These are phyloP conservation scores for Delia radicum DNA, from an alignment of 1,140 invertebrate genomes.

Conservation along the genomic window DNA sequence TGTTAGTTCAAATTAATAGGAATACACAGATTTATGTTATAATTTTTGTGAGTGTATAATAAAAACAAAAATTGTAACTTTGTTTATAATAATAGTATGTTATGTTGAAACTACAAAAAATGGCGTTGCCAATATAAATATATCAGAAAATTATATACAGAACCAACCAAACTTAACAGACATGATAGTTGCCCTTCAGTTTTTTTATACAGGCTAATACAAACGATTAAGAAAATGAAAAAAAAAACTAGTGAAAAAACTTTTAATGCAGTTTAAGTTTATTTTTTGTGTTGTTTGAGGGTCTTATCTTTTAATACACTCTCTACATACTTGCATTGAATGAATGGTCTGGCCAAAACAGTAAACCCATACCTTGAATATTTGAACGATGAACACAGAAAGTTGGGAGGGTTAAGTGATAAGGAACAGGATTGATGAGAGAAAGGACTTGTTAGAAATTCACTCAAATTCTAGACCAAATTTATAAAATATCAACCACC, in stretches of 20 bases:
- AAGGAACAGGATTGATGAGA: neutral
- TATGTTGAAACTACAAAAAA: too few relatives aligned
- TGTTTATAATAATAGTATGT: too few relatives aligned
- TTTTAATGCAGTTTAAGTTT: neutral
- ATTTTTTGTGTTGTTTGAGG: neutral
- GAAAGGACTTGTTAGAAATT: too few relatives aligned
- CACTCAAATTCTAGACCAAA: too few relatives aligned
- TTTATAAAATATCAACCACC: neutral
- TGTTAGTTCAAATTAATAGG: too few relatives aligned
- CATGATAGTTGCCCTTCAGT: neutral
- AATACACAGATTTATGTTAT: too few relatives aligned
- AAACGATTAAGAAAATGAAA: neutral
- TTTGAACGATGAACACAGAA: neutral
- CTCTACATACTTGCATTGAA: neutral
- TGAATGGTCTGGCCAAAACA: neutral
- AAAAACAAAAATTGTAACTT: too few relatives aligned
- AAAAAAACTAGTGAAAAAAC: neutral
- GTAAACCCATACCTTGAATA: constrained; percentile 10
- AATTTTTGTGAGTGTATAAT: too few relatives aligned
- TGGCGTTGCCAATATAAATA: neutral
- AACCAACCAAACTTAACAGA: neutral
- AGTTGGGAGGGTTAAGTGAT: neutral
- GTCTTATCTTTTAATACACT: constrained; percentile 13
- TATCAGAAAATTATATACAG: neutral
- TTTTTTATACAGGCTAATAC: too few relatives aligned